Evolutionary conservation across 2,888 invertebrate genomes (phyloP), one percentile per base, ranked within the genome.

Genomic region (Eilema caniola): DNA sequence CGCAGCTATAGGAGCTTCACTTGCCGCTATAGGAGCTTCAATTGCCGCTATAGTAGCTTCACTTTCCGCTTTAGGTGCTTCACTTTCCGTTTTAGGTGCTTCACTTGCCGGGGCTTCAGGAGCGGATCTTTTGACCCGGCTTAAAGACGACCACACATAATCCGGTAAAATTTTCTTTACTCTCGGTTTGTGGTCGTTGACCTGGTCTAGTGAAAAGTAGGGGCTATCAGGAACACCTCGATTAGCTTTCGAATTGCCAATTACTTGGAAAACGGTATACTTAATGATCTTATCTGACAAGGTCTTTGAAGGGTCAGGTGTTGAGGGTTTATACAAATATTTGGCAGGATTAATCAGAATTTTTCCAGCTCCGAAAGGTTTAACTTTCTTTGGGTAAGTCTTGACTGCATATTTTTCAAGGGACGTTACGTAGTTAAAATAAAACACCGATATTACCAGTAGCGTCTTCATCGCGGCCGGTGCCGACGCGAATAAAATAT

Each of bases 91-190:
- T n/a, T 25, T 63, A 14, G 47, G n/a, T n/a, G n/a, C n/a, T n/a
- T n/a, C n/a, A n/a, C n/a, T n/a, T n/a, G n/a, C n/a, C n/a, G n/a
- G 23, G 24, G 25, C 28, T 57, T 64, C 65, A 14, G 77, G 66
- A 57, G 33, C 82, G 11, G 85, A 83, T 70, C 91, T 81, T 73
- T 88, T 90, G 28, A 65, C 68, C 63, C 88, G 28, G 3, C 11
- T 83, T 3, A 73, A 2, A 0, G 73, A 41, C 0, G 73, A 57
- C 73, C 83, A 81, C n/a, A 73, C 11, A 37, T 80, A 83, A 24
- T 88, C 87, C 0, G 85, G 78, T 20, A 90, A 71, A 10, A 88
- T 79, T 79, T 90, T 94, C 72, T 92, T 92, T 0, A 90, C 85
- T 70, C 90, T 86, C 0, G 79, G 31, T 62, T 87, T 91, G 41